These are phyloP conservation scores for Acronicta aceris DNA, from an alignment of 2,888 invertebrate species.

Conservation along the genomic window DNA sequence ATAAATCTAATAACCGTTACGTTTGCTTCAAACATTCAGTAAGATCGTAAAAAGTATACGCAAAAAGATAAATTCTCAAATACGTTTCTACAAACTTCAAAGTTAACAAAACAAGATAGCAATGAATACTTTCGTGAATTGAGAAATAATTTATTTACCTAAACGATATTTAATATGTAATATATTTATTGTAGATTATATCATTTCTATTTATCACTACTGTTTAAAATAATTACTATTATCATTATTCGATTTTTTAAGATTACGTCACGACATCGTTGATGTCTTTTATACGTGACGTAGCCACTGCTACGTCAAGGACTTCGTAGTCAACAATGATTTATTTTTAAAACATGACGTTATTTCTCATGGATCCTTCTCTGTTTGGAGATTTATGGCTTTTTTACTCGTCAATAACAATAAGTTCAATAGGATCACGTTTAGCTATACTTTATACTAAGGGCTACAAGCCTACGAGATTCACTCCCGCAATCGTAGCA, in stretches of 20 bases:
- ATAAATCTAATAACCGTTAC: neutral
- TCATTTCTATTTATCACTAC: too few species aligned
- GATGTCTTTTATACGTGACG: conserved; percentile 70
- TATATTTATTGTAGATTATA: too few species aligned
- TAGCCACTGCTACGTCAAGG: conserved; percentile 15
- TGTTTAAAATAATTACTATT: too few species aligned
- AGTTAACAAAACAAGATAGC: neutral
- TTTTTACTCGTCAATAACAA: too few species aligned
- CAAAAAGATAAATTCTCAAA: conserved; percentile 19
- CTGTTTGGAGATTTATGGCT: too few species aligned
- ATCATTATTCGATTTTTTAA: neutral
- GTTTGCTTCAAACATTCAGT: too few species aligned
- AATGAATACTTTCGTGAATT: neutral
- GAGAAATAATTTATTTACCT: neutral
- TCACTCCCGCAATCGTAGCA: neutral
- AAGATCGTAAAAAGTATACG: too few species aligned
- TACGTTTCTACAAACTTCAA: conserved; percentile 3
- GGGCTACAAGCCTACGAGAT: neutral
- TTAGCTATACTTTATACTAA: too few species aligned
- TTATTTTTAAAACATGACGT: too few species aligned
- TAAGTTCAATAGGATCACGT: neutral
- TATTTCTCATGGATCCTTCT: too few species aligned
- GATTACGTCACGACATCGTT: conserved; percentile 58
- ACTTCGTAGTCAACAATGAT: neutral
- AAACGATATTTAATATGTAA: neutral